Evolutionary conservation across 2,797 vertebrate genomes (phyloP).

Genomic region (Valencia hispanica): DNA sequence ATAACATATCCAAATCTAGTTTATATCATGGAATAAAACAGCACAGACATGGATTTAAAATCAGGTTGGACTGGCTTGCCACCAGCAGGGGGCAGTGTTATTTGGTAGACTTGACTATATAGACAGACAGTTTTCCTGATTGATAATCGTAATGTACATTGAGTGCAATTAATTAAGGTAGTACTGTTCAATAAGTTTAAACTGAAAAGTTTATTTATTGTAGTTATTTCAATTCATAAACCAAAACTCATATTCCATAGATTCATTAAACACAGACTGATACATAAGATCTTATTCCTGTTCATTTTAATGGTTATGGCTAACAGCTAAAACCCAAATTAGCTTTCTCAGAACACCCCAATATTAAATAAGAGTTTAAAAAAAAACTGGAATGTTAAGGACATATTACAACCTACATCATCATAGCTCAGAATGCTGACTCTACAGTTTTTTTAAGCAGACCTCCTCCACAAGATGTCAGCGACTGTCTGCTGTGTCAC

Average conservation of each 20-base stretch:
- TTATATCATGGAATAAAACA: not conserved
- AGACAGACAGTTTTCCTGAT: slow-evolving; percentile 31
- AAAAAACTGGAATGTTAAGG: not conserved
- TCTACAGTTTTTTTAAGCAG: not conserved
- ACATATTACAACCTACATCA: not conserved
- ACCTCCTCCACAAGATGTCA: not conserved
- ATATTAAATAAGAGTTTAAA: not conserved
- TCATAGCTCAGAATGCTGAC: not conserved
- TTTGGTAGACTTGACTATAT: slow-evolving; percentile 50
- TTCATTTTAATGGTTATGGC: not conserved
- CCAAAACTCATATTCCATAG: not conserved
- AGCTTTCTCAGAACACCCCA: not conserved
- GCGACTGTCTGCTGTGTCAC: too few relatives aligned
- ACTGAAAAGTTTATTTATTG: not conserved
- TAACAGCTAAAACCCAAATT: not conserved
- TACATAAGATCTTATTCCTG: not conserved
- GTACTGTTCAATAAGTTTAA: not conserved
- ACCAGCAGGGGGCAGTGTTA: slow-evolving; percentile 77
- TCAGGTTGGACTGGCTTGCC: slow-evolving; percentile 20
- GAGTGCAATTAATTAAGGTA: slow-evolving; percentile 22
- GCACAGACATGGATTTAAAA: not conserved
- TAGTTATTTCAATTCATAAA: not conserved
- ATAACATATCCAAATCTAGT: not conserved
- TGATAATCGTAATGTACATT: slow-evolving; percentile 21
- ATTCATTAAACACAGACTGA: not conserved